These are phyloP conservation scores for Himalopsyche tibetana DNA, from an alignment of 2,888 invertebrate genomes.

Conservation along the genomic window DNA sequence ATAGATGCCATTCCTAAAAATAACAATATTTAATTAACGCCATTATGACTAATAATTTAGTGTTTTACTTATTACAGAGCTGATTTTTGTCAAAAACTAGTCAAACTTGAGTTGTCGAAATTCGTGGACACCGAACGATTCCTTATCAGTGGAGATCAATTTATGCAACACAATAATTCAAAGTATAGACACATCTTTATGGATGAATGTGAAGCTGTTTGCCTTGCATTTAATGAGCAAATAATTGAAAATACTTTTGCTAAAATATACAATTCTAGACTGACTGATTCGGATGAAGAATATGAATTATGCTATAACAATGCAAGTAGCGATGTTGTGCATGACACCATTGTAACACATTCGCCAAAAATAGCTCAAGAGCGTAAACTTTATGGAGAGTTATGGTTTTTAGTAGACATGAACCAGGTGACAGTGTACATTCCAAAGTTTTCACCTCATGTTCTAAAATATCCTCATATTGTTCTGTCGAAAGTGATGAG, in stretches of 20 bases:
- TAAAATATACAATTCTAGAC: conserved; percentile 68
- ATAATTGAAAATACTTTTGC: conserved; percentile 68
- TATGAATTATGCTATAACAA: conserved; percentile 45
- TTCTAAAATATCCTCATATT: conserved; percentile 68
- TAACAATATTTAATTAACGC: too few relatives aligned
- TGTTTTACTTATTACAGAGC: conserved; percentile 41
- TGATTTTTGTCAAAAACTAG: conserved; percentile 54
- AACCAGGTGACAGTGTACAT: conserved; percentile 70
- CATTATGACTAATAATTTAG: too few relatives aligned
- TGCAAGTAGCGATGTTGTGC: conserved; percentile 52
- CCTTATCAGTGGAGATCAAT: conserved; percentile 68
- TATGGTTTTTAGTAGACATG: conserved; percentile 70
- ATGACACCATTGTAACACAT: conserved; percentile 27
- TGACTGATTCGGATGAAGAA: conserved; percentile 62
- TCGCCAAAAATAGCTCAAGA: neutral
- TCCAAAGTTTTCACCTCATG: conserved; percentile 68
- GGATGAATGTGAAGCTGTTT: conserved; percentile 70
- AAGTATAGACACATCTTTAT: conserved; percentile 70
- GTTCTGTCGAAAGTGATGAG: conserved; percentile 69
- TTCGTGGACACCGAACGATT: conserved; percentile 68
- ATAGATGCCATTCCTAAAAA: too few relatives aligned
- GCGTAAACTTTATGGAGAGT: conserved; percentile 67
- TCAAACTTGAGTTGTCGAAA: conserved; percentile 52
- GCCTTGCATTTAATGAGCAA: conserved; percentile 68
- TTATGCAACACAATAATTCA: conserved; percentile 67